Percentiles rank a stretch among this genome's conserved stretches.
Evolutionary conservation across 2,113 vertebrate species (phyloP).

Genomic region (Perca schrenkii): DNA sequence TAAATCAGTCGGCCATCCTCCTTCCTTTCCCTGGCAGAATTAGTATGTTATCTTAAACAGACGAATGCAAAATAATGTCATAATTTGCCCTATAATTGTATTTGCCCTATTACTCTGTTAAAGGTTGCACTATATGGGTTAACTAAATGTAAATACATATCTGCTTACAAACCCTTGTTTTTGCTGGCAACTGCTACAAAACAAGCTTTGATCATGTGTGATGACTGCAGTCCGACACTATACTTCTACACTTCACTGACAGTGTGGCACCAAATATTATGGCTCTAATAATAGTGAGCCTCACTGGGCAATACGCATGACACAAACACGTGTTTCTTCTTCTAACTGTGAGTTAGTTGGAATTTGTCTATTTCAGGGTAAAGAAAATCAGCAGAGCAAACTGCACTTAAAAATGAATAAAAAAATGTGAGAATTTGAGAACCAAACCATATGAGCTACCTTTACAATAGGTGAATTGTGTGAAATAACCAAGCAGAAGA

Average conservation of each 20-base stretch:
- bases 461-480: neutral
- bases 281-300: neutral
- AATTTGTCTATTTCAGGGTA: neutral
- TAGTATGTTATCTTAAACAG: neutral
- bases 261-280: constrained; percentile 6
- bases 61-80: neutral
- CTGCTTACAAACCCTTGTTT: constrained; percentile 12
- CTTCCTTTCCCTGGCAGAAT: neutral
- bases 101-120: neutral
- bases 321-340: neutral
- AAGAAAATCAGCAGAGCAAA: neutral
- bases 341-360: neutral
- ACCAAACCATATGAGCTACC: neutral
- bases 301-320: neutral
- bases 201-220: constrained; percentile 16
- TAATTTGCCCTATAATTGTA: neutral
- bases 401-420: neutral
- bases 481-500: too few species aligned
- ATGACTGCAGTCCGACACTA: neutral
- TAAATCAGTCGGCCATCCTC: neutral
- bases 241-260: constrained; percentile 3
- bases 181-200: constrained; percentile 9
- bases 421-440: neutral
- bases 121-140: neutral
- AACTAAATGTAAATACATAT: constrained; percentile 14